Conservation (phyloP, 2,797 vertebrate genomes). For the Esox masquinongy region DNA sequence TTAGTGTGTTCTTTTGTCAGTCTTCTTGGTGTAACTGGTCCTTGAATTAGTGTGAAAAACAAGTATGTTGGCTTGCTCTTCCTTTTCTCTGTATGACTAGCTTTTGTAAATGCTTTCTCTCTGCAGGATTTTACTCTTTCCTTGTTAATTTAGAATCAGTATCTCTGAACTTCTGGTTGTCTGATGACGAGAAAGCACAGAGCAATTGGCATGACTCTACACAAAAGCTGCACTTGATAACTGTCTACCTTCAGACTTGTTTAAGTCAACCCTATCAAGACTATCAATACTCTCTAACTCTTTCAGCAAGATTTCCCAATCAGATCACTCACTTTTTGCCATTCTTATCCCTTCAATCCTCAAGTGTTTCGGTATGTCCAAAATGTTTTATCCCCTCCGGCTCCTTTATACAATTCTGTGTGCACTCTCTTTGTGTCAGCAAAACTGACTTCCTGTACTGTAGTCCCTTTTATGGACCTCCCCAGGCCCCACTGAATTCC, state of each 20-base stretch:
- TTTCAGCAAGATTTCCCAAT: background rate
- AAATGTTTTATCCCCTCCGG: constrained; percentile 2
- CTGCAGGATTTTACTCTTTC: background rate
- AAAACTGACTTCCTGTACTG: constrained; percentile 30
- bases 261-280: background rate
- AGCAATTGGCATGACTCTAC: background rate
- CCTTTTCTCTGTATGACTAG: background rate
- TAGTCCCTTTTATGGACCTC: constrained; percentile 63
- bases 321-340: background rate
- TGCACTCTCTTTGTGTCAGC: constrained; percentile 23
- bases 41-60: background rate
- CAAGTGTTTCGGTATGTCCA: background rate
- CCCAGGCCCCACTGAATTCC: constrained; percentile 46
- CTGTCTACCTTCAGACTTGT: background rate
- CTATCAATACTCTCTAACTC: constrained; percentile 6
- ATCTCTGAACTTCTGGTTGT: background rate
- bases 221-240: background rate
- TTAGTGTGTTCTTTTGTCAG: background rate
- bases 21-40: background rate
- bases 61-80: background rate
- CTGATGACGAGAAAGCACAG: constrained; percentile 17
- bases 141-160: background rate
- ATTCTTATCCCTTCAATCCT: background rate
- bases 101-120: background rate
- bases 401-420: constrained; percentile 33